These are phyloP conservation scores for Leptoteleia sp. DNA, from an alignment of 1,140 invertebrate species.

Conservation along the genomic window DNA sequence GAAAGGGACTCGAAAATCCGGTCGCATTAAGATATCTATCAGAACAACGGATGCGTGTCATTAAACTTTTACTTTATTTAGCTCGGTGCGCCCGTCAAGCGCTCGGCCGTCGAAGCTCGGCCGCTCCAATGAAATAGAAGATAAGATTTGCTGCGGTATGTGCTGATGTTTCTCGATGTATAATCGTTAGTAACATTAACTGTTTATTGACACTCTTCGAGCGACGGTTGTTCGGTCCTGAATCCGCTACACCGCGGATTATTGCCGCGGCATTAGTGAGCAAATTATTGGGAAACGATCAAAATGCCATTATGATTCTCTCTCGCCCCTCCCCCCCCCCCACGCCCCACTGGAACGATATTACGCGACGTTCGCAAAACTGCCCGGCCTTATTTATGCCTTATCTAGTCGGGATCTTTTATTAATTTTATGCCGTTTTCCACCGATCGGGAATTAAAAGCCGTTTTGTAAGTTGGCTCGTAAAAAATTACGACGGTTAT, in stretches of 20 bases:
- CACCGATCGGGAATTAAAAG: constrained; percentile 48
- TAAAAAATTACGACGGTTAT: constrained; percentile 43
- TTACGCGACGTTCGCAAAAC: constrained; percentile 21
- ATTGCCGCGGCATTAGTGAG: constrained; percentile 36
- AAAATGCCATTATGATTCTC: constrained; percentile 48
- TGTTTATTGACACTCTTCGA: constrained; percentile 67
- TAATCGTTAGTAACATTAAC: constrained; percentile 67
- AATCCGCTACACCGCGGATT: constrained; percentile 44
- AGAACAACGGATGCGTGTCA: constrained; percentile 80
- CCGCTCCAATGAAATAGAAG: constrained; percentile 67
- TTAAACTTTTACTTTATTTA: constrained; percentile 81
- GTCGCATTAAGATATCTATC: constrained; percentile 82
- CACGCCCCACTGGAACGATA: constrained; percentile 42
- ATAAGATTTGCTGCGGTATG: constrained; percentile 67
- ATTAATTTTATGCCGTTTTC: constrained; percentile 49
- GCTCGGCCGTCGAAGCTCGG: constrained; percentile 55
- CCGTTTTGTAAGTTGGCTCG: constrained; percentile 31
- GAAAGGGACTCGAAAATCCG: constrained; percentile 79
- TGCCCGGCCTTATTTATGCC: constrained; percentile 29
- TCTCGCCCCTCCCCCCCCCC: too few species aligned
- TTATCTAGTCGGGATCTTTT: constrained; percentile 39
- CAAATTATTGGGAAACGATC: constrained; percentile 47
- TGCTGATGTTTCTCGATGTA: constrained; percentile 62
- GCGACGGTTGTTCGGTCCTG: constrained; percentile 18
- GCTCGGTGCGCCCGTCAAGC: constrained; percentile 65